Evolutionary conservation across 2,797 vertebrate genomes (phyloP), one percentile per base, ranked within the genome.

Genomic region (Chloroceryle inda): DNA sequence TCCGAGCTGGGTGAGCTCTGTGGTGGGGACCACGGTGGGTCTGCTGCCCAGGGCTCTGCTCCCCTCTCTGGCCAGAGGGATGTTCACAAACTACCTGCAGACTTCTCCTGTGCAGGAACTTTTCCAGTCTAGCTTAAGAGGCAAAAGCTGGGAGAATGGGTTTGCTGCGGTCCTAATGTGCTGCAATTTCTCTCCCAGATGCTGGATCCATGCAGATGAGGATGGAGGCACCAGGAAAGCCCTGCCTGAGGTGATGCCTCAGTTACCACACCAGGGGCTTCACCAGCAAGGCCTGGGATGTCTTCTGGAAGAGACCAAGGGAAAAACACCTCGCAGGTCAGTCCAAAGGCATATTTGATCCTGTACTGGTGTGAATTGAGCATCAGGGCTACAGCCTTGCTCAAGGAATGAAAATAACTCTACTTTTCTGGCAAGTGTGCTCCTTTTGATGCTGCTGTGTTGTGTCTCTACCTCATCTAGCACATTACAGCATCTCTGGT

Each of bases 261-360:
- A 99, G 99, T 17, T 98, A 99, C 78, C 98, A 98, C 16, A 96
- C 98, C 52, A 96, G 98, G 64, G 98, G 97, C 96, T 98, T 98
- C 63, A 96, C 97, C 94, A 97, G 98, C 98, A 98, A 97, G 95
- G 98, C 98, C 20, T 98, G 98, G 98, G 98, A 99, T 6, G 95
- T 97, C 74, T 98, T 99, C 98, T 99, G 99, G 99, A 99, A 94
- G 96, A 98, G 96, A 1, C 72, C 98, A 63, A 98, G 98, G 92
- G 98, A 98, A 95, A 97, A 97, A 76, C 96, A 98, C 61, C 98
- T 99, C 27, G 97, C 98, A 98, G 98, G 98, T 99, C 94, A 98
- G 98, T 94, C 47, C 73, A 2, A 37, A 42, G 56, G n/a, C n/a
- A 11, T 26, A 21, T 49, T 82, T 6, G 23, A 15, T 10, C 72